Evolutionary conservation across 2,888 invertebrate genomes (phyloP), one percentile per base, ranked within the genome.

Genomic region (Slavum lentiscoides): DNA sequence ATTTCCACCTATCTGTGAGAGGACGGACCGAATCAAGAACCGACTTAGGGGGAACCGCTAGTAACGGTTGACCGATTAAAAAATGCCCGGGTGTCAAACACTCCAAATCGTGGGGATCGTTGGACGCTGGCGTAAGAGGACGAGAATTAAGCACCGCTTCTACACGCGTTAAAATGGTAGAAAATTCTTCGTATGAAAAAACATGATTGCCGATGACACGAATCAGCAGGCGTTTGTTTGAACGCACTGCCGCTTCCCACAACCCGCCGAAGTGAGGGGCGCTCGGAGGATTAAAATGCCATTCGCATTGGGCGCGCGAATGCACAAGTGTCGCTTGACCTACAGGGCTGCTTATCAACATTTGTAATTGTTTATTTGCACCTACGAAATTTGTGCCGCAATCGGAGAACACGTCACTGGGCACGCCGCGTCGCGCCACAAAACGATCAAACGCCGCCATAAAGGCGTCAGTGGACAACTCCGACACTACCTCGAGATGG

Each of bases 181-280:
- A 17, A 23, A 30, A 30, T 4, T 30, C 30, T 30, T 30, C 30
- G 30, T 30, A 30, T 30, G 30, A 30, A 2, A 30, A 30, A 30
- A 30, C 4, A 30, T 30, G 30, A 1, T 30, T 30, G 4, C 30
- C 1, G 1, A 30, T 30, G 30, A 30, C 30, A 2, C 30, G 30
- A 30, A 30, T 30, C 30, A 30, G 4, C 2, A 73, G 43, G 13
- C 55, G 39, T 55, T 83, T 83, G 1, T 66, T n/a, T 2, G 82
- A 83, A 53, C 84, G 83, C 0, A 85, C 83, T 3, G 82, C 83
- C 7, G 84, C 82, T 70, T 85, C 84, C 83, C 84, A 84, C 6
- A 84, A 59, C 13, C 84, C 83, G 13, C 84, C 84, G 61, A 84
- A 83, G 43, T 84, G 82, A 1, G 83, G 83, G 7, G 83, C 81